phyloP scores from a whole-genome alignment of 2,797 vertebrate species.

The Melanotaenia maccullochi region DNA sequence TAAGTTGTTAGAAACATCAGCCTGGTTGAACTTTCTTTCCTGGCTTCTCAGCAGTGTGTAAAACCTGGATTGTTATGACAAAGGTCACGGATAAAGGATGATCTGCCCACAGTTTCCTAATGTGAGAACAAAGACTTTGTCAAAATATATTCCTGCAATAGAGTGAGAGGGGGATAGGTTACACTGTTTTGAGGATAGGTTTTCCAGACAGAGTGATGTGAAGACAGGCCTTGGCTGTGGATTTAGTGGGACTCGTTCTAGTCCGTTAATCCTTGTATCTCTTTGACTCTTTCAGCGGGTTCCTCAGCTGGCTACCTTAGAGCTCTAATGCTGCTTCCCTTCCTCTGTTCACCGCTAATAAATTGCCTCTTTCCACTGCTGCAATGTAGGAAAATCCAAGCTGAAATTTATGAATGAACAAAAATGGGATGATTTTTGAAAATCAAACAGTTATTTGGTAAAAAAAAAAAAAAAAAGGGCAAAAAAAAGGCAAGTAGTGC shows the following conservation, averaged over 20 bases:
- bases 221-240: constrained; percentile 74
- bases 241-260: constrained; percentile 78
- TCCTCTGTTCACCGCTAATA: constrained; percentile 43
- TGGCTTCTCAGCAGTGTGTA: constrained; percentile 59
- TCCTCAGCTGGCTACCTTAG: constrained; percentile 49
- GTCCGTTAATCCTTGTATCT: constrained; percentile 77
- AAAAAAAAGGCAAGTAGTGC: constrained; percentile 14
- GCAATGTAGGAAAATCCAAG: background rate
- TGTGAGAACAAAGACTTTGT: constrained; percentile 84
- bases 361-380: constrained; percentile 9
- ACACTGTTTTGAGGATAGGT: constrained; percentile 78
- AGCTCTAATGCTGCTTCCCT: constrained; percentile 45
- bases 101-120: constrained; percentile 78
- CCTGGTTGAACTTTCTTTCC: constrained; percentile 36
- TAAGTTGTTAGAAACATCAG: constrained; percentile 37
- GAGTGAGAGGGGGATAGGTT: constrained; percentile 75
- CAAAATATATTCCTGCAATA: constrained; percentile 77
- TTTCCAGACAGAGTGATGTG: constrained; percentile 76
- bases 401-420: too few species aligned
- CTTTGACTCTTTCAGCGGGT: constrained; percentile 71
- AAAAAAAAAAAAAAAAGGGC: background rate
- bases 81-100: constrained; percentile 81
- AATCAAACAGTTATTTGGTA: background rate
- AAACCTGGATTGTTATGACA: constrained; percentile 81
- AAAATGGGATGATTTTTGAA: background rate